phyloP scores from a whole-genome alignment of 92 coral and sea anemone species.

The Diadumene lineata region DNA sequence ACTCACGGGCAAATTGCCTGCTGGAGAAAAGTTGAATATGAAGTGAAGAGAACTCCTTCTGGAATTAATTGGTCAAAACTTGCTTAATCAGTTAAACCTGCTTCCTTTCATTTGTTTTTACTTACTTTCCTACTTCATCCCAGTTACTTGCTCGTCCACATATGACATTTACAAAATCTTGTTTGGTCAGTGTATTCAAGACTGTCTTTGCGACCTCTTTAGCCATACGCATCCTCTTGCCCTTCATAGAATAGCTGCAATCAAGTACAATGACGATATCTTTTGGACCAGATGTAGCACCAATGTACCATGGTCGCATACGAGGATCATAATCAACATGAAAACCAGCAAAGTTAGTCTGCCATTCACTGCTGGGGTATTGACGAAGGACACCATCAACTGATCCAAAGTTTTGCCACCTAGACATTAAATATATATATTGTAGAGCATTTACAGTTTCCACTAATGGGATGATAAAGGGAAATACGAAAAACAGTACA shows the following conservation, averaged over 20 bases:
- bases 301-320: conserved; percentile 96
- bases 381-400: conserved; percentile 80
- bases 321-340: conserved; percentile 97
- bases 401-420: conserved; percentile 99
- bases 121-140: conserved; percentile 99
- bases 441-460: no score
- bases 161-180: conserved; percentile 96
- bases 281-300: conserved; percentile 97
- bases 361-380: conserved; percentile 94
- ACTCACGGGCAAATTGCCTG: no score
- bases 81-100: no score
- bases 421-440: conserved; percentile 5
- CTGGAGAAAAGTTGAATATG: no score
- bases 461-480: no score
- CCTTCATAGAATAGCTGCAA: conserved; percentile 94
- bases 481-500: no score
- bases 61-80: no score
- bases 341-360: conserved; percentile 96
- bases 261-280: conserved; percentile 93
- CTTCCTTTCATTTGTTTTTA: no score
- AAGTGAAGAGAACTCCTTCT: no score
- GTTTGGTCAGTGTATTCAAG: conserved; percentile 89
- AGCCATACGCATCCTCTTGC: conserved; percentile 91
- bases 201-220: conserved; percentile 95
- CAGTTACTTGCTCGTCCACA: conserved; percentile 93